Conservation (phyloP, 2,888 invertebrate genomes). For the Philereme vetulata region DNA sequence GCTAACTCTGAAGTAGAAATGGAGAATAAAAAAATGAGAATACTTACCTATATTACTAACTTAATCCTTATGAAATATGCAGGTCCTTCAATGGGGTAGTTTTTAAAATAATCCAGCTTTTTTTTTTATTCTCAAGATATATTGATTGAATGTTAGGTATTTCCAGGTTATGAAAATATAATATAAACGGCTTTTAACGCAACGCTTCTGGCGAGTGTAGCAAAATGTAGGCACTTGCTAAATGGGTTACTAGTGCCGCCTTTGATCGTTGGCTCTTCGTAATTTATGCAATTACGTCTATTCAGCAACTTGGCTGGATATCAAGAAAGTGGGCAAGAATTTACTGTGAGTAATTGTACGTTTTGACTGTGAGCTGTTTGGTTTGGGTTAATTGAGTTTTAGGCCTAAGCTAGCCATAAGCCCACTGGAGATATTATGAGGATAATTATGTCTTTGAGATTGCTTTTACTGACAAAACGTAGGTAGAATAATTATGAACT, state of each 20-base stretch:
- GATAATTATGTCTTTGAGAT: too few species aligned
- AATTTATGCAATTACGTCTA: constrained; percentile 65
- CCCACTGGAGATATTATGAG: too few species aligned
- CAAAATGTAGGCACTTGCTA: constrained; percentile 40
- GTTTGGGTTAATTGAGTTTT: neutral
- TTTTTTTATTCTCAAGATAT: too few species aligned
- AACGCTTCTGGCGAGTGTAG: constrained; percentile 42
- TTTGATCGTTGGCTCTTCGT: constrained; percentile 58
- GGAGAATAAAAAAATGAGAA: too few species aligned
- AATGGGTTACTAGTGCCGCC: constrained; percentile 34
- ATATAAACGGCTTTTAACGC: constrained; percentile 39
- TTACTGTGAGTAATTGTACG: constrained; percentile 17
- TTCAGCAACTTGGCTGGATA: constrained; percentile 53
- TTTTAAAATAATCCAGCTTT: too few species aligned
- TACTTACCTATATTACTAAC: too few species aligned
- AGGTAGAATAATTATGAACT: too few species aligned
- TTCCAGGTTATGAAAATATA: neutral
- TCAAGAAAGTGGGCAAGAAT: constrained; percentile 48
- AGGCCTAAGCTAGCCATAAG: neutral
- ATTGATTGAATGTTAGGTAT: neutral
- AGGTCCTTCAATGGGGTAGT: too few species aligned
- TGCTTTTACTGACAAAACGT: too few species aligned
- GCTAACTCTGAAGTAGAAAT: too few species aligned
- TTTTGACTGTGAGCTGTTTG: constrained; percentile 16
- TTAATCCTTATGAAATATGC: too few species aligned